Evolutionary conservation across 2,888 invertebrate genomes (phyloP).

Genomic region (Corbicula japonica): DNA sequence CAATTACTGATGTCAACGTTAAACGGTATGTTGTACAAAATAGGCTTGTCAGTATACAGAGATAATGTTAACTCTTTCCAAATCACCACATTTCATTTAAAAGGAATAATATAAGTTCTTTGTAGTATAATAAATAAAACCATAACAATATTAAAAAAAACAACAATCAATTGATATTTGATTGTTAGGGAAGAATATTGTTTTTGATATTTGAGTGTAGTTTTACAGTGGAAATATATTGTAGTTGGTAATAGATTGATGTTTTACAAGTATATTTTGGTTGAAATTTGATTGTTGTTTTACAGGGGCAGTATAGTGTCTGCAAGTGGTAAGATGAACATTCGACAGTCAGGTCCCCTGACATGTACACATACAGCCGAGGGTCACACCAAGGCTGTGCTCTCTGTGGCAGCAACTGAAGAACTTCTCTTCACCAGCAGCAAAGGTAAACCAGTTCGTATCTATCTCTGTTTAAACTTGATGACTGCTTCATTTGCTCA

Average conservation of each 20-base stretch:
- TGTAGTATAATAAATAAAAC: too few relatives aligned
- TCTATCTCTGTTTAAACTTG: background rate
- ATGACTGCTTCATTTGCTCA: too few relatives aligned
- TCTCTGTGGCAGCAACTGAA: slow-evolving; percentile 92
- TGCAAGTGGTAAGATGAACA: slow-evolving; percentile 46
- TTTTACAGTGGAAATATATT: too few relatives aligned
- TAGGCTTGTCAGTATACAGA: background rate
- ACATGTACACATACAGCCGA: slow-evolving; percentile 93
- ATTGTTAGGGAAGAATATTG: too few relatives aligned
- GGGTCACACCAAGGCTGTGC: slow-evolving; percentile 94
- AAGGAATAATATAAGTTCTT: too few relatives aligned
- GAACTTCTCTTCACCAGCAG: slow-evolving; percentile 93
- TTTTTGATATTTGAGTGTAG: too few relatives aligned
- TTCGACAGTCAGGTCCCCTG: slow-evolving; percentile 84
- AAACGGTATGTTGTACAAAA: slow-evolving; percentile 57
- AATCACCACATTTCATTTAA: too few relatives aligned
- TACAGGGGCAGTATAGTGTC: slow-evolving; percentile 79
- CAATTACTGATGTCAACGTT: slow-evolving; percentile 57
- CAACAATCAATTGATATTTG: too few relatives aligned
- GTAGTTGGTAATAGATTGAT: too few relatives aligned
- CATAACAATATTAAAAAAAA: too few relatives aligned
- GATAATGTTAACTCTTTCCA: background rate
- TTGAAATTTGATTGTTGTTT: background rate
- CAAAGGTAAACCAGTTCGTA: slow-evolving; percentile 89
- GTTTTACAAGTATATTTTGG: too few relatives aligned